phyloP scores from a whole-genome alignment of 2,113 vertebrate species.

The Plectropomus leopardus region DNA sequence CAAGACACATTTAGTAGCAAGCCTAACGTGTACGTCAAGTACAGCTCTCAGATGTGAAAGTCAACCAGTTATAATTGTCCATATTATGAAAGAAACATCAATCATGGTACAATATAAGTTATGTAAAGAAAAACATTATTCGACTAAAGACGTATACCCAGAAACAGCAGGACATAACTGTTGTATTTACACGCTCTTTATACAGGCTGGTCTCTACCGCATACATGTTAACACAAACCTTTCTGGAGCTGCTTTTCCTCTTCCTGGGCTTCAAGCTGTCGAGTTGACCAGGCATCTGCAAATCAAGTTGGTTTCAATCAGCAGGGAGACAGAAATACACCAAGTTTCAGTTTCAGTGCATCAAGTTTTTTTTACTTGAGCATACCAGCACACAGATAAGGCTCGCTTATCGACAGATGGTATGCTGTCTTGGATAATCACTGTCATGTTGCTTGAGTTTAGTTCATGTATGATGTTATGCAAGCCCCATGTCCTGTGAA shows the following conservation, averaged over 20 bases:
- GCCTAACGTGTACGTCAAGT: neutral
- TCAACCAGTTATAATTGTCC: neutral
- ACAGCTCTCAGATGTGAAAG: neutral
- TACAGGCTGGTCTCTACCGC: neutral
- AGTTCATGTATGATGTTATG: too few relatives aligned
- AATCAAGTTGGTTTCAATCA: conserved; percentile 6
- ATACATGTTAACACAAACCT: conserved; percentile 66
- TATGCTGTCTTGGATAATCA: neutral
- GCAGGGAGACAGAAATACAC: neutral
- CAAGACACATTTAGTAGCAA: neutral
- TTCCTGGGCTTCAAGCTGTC: conserved; percentile 77
- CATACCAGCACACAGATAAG: neutral
- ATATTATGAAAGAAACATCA: neutral
- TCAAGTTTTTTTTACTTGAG: neutral
- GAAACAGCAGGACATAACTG: neutral
- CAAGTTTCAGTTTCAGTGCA: neutral
- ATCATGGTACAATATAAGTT: neutral
- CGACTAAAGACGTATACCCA: neutral
- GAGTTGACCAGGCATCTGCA: conserved; percentile 73
- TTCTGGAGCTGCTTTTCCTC: conserved; percentile 74
- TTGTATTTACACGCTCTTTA: neutral
- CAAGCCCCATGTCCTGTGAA: neutral
- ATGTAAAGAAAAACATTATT: neutral
- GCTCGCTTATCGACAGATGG: neutral
- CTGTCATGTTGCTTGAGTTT: neutral